phyloP scores from a whole-genome alignment of 2,797 vertebrate species.

The Siniperca scherzeri region DNA sequence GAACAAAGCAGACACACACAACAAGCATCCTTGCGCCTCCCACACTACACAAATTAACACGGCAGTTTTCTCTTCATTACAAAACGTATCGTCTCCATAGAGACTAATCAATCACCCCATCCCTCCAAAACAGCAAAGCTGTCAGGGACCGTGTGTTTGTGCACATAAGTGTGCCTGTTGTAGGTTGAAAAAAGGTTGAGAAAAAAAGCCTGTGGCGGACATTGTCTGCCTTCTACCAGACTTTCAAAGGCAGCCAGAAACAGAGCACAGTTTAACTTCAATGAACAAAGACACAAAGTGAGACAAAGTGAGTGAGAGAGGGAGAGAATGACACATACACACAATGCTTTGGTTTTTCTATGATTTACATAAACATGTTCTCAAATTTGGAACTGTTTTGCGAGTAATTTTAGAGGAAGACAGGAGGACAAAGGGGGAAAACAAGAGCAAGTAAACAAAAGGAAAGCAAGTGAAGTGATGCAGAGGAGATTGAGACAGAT shows the following conservation, averaged over 20 bases:
- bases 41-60: constrained; percentile 71
- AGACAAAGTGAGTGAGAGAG: constrained; percentile 43
- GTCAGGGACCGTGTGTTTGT: constrained; percentile 48
- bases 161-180: constrained; percentile 8
- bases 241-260: constrained; percentile 53
- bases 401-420: constrained; percentile 41
- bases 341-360: constrained; percentile 31
- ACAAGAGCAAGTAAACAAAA: constrained; percentile 13
- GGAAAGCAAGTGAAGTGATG: constrained; percentile 26
- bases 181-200: constrained; percentile 22
- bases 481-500: constrained; percentile 43
- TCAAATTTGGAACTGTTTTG: constrained; percentile 54
- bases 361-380: constrained; percentile 69
- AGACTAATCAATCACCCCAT: constrained; percentile 75
- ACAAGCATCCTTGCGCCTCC: constrained; percentile 32
- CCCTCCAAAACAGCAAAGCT: constrained; percentile 63
- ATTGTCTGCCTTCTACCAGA: constrained; percentile 51
- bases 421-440: constrained; percentile 27
- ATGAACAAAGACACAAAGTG: constrained; percentile 48
- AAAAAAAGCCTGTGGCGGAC: constrained; percentile 15
- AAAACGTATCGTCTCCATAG: constrained; percentile 69
- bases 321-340: constrained; percentile 1
- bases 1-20: constrained; percentile 15
- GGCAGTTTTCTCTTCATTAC: constrained; percentile 73
- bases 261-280: constrained; percentile 57